Evolutionary conservation across 2,888 invertebrate genomes (phyloP).

Genomic region (Norana najaformis): DNA sequence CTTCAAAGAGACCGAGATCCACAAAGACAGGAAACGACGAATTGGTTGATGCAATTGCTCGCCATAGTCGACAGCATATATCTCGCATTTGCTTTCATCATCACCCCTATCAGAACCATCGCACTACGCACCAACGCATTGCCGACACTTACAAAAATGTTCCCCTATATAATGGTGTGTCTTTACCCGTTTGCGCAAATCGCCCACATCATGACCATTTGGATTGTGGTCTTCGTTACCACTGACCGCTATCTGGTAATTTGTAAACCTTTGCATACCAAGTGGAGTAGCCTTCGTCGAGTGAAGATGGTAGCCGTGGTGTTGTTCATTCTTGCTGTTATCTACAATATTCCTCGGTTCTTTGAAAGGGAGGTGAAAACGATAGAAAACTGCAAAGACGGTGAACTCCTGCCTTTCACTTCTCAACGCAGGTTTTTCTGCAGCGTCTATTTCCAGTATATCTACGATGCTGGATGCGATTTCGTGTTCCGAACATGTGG

Average conservation of each 20-base stretch:
- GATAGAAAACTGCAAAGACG: background rate
- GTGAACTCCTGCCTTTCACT: too few species aligned
- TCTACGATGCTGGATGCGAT: constrained; percentile 44
- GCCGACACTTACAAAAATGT: background rate
- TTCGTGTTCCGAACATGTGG: constrained; percentile 45
- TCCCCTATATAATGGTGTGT: constrained; percentile 35
- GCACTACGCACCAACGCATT: background rate
- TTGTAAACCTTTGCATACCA: constrained; percentile 41
- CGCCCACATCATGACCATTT: constrained; percentile 44
- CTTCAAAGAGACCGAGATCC: constrained; percentile 42
- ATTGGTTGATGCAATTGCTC: constrained; percentile 44
- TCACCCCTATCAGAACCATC: constrained; percentile 39
- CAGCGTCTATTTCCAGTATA: constrained; percentile 38
- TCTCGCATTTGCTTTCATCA: constrained; percentile 42
- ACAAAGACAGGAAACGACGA: constrained; percentile 42
- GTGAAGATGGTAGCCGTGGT: constrained; percentile 38
- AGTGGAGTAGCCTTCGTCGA: constrained; percentile 28
- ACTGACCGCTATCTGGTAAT: constrained; percentile 46
- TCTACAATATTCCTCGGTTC: too few species aligned
- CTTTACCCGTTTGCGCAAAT: constrained; percentile 44
- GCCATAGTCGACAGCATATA: constrained; percentile 44
- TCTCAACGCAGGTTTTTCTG: background rate
- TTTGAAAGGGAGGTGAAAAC: too few species aligned
- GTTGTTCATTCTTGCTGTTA: too few species aligned
- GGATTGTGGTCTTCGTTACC: constrained; percentile 45